Evolutionary conservation across 2,888 invertebrate genomes (phyloP), one percentile per base, ranked within the genome.

Genomic region (Nephrocerus scutellatus): DNA sequence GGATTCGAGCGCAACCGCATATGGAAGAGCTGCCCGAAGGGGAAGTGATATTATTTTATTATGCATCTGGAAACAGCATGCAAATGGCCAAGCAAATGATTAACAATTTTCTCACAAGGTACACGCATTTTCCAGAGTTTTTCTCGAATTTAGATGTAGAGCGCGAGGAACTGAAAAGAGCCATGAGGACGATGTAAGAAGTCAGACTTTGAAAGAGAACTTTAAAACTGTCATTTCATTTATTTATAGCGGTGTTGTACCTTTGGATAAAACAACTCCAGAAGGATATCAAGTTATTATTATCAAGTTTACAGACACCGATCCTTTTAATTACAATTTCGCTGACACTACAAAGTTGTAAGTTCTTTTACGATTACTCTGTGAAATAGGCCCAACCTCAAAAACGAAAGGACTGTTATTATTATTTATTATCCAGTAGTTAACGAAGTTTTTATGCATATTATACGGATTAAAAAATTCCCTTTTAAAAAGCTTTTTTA

Each of bases 71-170:
- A 45, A 74, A 74, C 47, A 76, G 78, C 41, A 65, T 79, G 12
- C 80, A 79, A 46, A 70, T 75, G 3, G 71, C 83, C 0, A 83
- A 82, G 59, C 65, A 66, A 21, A 76, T 80, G 5, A 68, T 83
- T 16, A 82, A 83, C 49, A 71, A 74, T 1, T 75, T 76, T 58
- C 77, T 72, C 52, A 80, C 80, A 0, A 64, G 79, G 6, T 71
- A 74, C 47, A 75, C 77, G 0, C 73, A 76, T 36, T 77, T 79
- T 53, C 73, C 73, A 1, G 75, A 74, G 48, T 70, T 78, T 50
- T 81, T 80, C 56, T 66, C 69, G 20, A 70, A 74, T 47, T 59
- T 77, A 38, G 70, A 74, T 46, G 58, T 70, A 1, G 59, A 71
- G 1, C 66, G 71, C 6, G 62, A 69, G 10, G 72, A 70, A 15